phyloP scores from a whole-genome alignment of 2,797 vertebrate genomes.

The Pangasius macronema region DNA sequence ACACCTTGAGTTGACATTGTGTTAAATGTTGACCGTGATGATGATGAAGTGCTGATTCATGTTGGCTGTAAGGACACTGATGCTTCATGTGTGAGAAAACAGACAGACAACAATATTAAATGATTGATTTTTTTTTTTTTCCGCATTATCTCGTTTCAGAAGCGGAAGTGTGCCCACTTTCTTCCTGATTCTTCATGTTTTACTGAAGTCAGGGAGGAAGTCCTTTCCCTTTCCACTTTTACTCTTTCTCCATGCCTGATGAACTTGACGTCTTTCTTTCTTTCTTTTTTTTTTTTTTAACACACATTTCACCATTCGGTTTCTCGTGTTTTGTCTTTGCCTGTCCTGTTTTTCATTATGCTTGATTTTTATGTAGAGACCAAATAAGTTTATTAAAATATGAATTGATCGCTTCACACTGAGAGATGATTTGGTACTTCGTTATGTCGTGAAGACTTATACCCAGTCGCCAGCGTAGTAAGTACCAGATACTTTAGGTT shows the following conservation, averaged over 20 bases:
- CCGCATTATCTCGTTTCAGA: slow-evolving; percentile 43
- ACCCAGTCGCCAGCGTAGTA: neutral
- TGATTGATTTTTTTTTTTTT: neutral
- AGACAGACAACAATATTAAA: slow-evolving; percentile 31
- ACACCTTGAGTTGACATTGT: slow-evolving; percentile 32
- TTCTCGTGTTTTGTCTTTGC: slow-evolving; percentile 52
- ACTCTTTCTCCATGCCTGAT: slow-evolving; percentile 61
- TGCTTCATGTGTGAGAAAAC: slow-evolving; percentile 36
- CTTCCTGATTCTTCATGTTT: slow-evolving; percentile 52
- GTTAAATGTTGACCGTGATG: slow-evolving; percentile 32
- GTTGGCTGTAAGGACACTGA: slow-evolving; percentile 46
- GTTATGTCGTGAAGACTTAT: neutral
- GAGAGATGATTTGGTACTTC: slow-evolving; percentile 16
- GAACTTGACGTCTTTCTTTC: slow-evolving; percentile 62
- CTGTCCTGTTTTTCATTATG: slow-evolving; percentile 59
- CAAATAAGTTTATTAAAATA: slow-evolving; percentile 69
- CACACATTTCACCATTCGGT: slow-evolving; percentile 53
- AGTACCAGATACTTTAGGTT: neutral
- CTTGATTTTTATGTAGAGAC: slow-evolving; percentile 63
- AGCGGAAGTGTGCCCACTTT: slow-evolving; percentile 19
- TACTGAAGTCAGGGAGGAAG: slow-evolving; percentile 55
- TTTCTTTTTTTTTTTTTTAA: slow-evolving; percentile 3
- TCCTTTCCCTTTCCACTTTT: slow-evolving; percentile 69
- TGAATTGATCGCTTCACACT: slow-evolving; percentile 50
- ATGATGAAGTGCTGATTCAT: slow-evolving; percentile 21